phyloP scores from a whole-genome alignment of 35 echinoderm and acorn worm genomes.

The Apostichopus parvimensis region DNA sequence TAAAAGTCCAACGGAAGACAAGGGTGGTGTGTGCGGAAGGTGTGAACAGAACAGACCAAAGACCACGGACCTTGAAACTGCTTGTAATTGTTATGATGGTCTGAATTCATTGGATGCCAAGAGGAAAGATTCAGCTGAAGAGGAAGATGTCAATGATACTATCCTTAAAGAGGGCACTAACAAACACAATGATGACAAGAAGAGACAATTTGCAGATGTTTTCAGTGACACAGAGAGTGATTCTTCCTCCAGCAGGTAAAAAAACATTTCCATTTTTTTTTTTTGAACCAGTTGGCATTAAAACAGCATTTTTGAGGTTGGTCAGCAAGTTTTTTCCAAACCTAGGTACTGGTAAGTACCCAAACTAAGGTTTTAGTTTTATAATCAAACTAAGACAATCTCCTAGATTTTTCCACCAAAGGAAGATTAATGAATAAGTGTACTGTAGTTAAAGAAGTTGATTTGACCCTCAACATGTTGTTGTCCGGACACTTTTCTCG shows the following conservation, averaged over 20 bases:
- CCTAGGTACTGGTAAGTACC: not conserved
- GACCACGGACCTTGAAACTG: not conserved
- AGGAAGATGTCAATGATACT: not conserved
- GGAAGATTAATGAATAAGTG: no score
- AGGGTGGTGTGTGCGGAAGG: not conserved
- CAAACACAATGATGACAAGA: constrained; percentile 42
- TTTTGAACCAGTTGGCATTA: no score
- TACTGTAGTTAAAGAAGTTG: no score
- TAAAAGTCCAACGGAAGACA: not conserved
- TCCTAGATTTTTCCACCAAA: not conserved
- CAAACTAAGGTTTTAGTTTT: not conserved
- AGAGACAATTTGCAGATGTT: constrained; percentile 76
- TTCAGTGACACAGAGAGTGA: constrained; percentile 92
- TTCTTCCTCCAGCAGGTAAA: constrained; percentile 62
- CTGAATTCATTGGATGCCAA: not conserved
- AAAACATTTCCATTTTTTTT: no score
- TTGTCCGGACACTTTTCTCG: no score
- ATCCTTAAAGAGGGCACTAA: constrained; percentile 13
- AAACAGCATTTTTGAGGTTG: no score
- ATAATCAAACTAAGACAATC: not conserved
- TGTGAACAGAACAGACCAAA: not conserved
- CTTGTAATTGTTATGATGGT: not conserved
- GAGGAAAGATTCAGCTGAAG: not conserved
- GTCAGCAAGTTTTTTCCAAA: not conserved
- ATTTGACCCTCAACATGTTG: no score